A percentile compares a stretch with the other conserved stretches of the same genome.
Conservation (phyloP, 2,797 vertebrate species). For the Bufotes viridis region DNA sequence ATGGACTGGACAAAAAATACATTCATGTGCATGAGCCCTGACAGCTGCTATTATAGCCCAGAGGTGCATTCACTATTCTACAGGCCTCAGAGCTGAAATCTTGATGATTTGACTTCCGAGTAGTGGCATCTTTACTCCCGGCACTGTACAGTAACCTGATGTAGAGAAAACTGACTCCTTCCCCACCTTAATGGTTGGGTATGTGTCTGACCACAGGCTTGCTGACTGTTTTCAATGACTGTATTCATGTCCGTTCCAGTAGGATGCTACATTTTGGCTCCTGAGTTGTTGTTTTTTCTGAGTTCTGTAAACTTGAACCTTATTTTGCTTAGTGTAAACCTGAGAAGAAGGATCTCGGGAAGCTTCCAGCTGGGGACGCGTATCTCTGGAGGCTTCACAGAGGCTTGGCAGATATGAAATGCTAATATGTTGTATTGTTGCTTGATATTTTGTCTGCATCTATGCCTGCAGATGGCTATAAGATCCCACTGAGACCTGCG, state of each 20-base stretch:
- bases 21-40: too few species aligned
- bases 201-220: too few species aligned
- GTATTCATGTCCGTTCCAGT: background rate
- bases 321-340: background rate
- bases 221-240: too few species aligned
- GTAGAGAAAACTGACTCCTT: too few species aligned
- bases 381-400: background rate
- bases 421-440: background rate
- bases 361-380: slow-evolving; percentile 16
- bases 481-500: background rate
- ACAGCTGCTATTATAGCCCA: too few species aligned
- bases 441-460: slow-evolving; percentile 10
- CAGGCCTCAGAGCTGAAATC: too few species aligned
- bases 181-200: too few species aligned
- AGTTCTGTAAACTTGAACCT: background rate
- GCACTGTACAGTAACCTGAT: too few species aligned
- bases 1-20: too few species aligned
- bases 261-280: background rate
- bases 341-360: background rate
- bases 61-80: too few species aligned
- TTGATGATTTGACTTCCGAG: too few species aligned
- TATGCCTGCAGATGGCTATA: slow-evolving; percentile 12
- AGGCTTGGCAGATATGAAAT: background rate
- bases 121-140: too few species aligned
- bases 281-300: background rate